These are phyloP conservation scores for Habrosyne pyritoides DNA, from an alignment of 2,888 invertebrate genomes.

Conservation along the genomic window DNA sequence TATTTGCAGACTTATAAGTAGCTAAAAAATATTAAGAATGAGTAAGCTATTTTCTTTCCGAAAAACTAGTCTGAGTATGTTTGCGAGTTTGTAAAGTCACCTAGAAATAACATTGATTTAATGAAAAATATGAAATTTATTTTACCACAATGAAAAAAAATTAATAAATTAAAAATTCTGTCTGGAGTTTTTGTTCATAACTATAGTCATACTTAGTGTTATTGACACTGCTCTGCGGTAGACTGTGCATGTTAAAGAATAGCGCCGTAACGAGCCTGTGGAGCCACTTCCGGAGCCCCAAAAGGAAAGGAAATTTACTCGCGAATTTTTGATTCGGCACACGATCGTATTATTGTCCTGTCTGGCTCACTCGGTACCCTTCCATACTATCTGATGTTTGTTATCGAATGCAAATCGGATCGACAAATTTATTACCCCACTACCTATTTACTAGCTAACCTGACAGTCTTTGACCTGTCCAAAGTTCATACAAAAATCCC, in stretches of 20 bases:
- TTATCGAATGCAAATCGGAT: constrained; percentile 46
- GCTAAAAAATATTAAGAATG: no score
- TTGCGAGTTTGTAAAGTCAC: no score
- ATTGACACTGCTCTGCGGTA: constrained; percentile 51
- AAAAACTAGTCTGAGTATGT: no score
- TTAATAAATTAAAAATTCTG: neutral
- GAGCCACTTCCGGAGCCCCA: constrained; percentile 71
- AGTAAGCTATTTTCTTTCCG: no score
- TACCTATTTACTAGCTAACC: no score
- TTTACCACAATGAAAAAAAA: no score
- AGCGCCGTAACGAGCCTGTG: constrained; percentile 50
- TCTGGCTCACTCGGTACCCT: constrained; percentile 41
- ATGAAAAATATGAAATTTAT: no score
- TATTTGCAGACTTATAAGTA: no score
- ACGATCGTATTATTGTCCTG: constrained; percentile 56
- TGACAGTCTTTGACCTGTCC: no score
- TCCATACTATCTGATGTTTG: constrained; percentile 55
- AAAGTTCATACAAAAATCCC: no score
- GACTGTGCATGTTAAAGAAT: constrained; percentile 63
- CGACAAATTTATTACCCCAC: neutral
- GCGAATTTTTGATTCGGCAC: constrained; percentile 65
- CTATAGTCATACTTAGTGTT: constrained; percentile 38
- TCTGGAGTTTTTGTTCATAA: neutral
- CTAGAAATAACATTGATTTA: no score
- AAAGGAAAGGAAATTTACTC: constrained; percentile 78